These are phyloP conservation scores for Penaeus indicus DNA, from an alignment of 1,140 invertebrate species.

Conservation along the genomic window DNA sequence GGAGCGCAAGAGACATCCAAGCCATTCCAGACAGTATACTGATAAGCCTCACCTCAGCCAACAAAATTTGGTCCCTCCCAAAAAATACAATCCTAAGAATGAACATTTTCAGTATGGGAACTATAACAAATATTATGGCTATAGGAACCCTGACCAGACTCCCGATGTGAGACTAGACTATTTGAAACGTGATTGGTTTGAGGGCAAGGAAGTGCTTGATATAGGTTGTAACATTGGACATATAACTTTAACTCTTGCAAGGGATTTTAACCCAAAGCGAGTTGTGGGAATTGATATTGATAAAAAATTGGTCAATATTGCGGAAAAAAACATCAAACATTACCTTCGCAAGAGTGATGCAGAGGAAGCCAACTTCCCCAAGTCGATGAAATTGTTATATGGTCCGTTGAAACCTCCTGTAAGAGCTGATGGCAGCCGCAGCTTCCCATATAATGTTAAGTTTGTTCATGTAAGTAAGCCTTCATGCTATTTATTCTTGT, in stretches of 20 bases:
- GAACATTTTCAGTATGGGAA: slow-evolving; percentile 93
- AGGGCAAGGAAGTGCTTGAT: slow-evolving; percentile 92
- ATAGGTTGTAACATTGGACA: slow-evolving; percentile 98
- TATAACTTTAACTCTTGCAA: slow-evolving; percentile 85
- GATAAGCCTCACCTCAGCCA: slow-evolving; percentile 49
- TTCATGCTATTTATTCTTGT: slow-evolving; percentile 10
- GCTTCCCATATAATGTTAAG: slow-evolving; percentile 88
- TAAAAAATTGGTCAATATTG: slow-evolving; percentile 84
- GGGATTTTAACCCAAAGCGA: slow-evolving; percentile 85
- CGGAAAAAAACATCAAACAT: slow-evolving; percentile 85
- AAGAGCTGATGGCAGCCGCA: slow-evolving; percentile 70
- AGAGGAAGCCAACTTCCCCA: slow-evolving; percentile 80
- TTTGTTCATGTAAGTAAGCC: slow-evolving; percentile 83
- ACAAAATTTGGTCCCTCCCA: slow-evolving; percentile 46
- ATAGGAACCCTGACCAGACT: slow-evolving; percentile 85
- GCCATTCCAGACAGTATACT: slow-evolving; percentile 46
- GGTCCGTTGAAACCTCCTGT: slow-evolving; percentile 81
- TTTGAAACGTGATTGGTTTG: slow-evolving; percentile 88
- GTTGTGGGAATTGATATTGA: slow-evolving; percentile 98
- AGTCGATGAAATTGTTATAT: slow-evolving; percentile 87
- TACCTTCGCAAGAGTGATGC: slow-evolving; percentile 71
- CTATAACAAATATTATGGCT: slow-evolving; percentile 97
- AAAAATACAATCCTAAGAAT: slow-evolving; percentile 73
- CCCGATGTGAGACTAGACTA: slow-evolving; percentile 85
- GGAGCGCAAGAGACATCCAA: slow-evolving; percentile 72